These are phyloP conservation scores for Peromyscus nudipes DNA, from an alignment of 2,797 vertebrate species.

Conservation along the genomic window DNA sequence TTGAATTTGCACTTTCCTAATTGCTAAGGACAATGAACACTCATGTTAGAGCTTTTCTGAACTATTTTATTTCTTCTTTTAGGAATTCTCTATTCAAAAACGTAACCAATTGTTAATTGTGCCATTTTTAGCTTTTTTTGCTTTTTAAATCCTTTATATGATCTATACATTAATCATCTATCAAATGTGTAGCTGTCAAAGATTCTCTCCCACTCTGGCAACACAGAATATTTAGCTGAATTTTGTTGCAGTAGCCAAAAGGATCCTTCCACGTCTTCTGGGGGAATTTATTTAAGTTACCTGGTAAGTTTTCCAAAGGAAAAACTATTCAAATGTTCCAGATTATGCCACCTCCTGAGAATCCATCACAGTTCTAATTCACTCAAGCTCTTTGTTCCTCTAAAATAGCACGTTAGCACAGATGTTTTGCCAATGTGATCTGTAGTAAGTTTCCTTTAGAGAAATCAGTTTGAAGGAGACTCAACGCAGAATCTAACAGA, in stretches of 20 bases:
- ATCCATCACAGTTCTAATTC: background rate
- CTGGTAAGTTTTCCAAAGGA: slow-evolving; percentile 12
- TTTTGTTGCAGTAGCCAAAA: slow-evolving; percentile 47
- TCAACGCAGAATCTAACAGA: background rate
- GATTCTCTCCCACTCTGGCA: background rate
- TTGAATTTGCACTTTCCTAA: background rate
- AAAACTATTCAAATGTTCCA: slow-evolving; percentile 42
- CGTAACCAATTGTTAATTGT: background rate
- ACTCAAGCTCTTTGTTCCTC: slow-evolving; percentile 35
- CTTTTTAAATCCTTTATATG: background rate
- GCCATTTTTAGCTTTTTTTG: background rate
- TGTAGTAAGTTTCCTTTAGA: background rate
- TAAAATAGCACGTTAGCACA: background rate
- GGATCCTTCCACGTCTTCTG: background rate
- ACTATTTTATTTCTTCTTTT: background rate
- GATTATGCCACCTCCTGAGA: slow-evolving; percentile 42
- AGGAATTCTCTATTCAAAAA: background rate
- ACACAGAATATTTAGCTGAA: background rate
- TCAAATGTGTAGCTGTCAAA: background rate
- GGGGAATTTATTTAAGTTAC: slow-evolving; percentile 35
- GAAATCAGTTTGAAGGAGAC: slow-evolving; percentile 49
- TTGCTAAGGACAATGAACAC: background rate
- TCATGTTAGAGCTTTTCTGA: background rate
- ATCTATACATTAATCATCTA: background rate
- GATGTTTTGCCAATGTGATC: background rate